Base-by-base conservation (phyloP, 2,113 vertebrate genomes). In the Callorhinus ursinus region DNA sequence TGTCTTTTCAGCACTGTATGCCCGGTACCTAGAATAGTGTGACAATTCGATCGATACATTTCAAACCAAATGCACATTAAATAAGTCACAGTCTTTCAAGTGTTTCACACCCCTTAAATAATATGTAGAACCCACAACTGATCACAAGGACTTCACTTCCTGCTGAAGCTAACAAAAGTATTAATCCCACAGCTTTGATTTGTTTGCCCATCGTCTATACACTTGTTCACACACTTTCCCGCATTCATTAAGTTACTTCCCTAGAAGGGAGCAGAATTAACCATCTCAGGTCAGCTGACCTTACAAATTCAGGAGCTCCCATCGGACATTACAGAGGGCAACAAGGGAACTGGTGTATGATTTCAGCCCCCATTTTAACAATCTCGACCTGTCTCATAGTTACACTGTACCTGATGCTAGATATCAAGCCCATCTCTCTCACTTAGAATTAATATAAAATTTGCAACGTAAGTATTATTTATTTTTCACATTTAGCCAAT, bases 361-460 rank as follows among this genome's bases (percentile, higher is more conserved):
- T 39, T 59, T 86, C 72, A 51, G 72, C 22, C 39, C 13, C 21
- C 6, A 22, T 33, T 24, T 55, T 49, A 24, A 28, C 26, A 10
- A 9, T 28, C 65, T 81, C 51, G 15, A 39, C 24, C 4, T 57
- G 77, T 59, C 12, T 85, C 4, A 0, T 31, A 46, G 9, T 22
- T 63, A 49, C 14, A 21, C 42, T 4, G 28, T 51, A 24, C 21
- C 39, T 53, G 69, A 28, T 9, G 22, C 22, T 7, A 28, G n/a
- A 16, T 42, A 16, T 1, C 4, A 33, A 79, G 6, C 72, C 63
- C 36, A 19, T 31, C 8, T 74, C 72, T 90, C 55, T 82, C 80
- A 42, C 36, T 31, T 81, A 67, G 85, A 72, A 87, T 77, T 15
- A 80, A 77, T 46, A 55, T 67, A 84, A 80, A 77, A 77, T 81